Base-by-base conservation (phyloP, 2,888 invertebrate genomes). In the Eilema griseolum region DNA sequence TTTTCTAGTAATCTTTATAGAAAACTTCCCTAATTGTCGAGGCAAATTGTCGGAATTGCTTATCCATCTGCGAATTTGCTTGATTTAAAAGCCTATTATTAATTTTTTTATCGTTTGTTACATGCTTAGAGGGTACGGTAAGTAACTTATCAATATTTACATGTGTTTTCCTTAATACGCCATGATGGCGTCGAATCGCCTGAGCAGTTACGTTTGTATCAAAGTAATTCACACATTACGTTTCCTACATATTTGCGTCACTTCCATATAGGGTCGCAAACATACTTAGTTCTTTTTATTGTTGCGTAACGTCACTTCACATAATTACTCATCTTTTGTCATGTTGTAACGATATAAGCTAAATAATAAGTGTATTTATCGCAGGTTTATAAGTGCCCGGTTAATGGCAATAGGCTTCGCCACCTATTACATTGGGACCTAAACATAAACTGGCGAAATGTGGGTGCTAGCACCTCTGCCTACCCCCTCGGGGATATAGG, bases 71-170 rank as follows among this genome's bases (percentile, higher is more conserved):
- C 4, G 20, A 46, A 46, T 46, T 26, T 28, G 28, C 23, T 59
- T 59, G 16, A 16, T 16, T 59, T 59, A 16, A 20, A 59, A 59
- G 26, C 26, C 16, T 59, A 59, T 24, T 37, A 37, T 37, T 62
- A 62, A 37, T 37, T 4, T 14, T 37, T 16, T 33, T 41, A 41
- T 62, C 14, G 16, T 62, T 37, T 41, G 24, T 37, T 62, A 41
- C 41, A 62, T 62, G 62, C 62, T 23, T 33, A 26, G 62, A 62
- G 24, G 62, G 7, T 23, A 62, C 8, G 41, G 37, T 62, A 41
- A 62, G 62, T 62, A 62, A 16, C 62, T 24, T 59, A 28, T 59
- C 16, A 59, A 28, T 59, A 52, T 52, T 52, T n/a, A 52, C 52
- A 52, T n/a, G 46, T 46, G 46, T 46, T 46, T 46, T 46, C 46